These are phyloP conservation scores for Drosophila bocqueti DNA, from an alignment of 1,140 invertebrate species.

Conservation along the genomic window DNA sequence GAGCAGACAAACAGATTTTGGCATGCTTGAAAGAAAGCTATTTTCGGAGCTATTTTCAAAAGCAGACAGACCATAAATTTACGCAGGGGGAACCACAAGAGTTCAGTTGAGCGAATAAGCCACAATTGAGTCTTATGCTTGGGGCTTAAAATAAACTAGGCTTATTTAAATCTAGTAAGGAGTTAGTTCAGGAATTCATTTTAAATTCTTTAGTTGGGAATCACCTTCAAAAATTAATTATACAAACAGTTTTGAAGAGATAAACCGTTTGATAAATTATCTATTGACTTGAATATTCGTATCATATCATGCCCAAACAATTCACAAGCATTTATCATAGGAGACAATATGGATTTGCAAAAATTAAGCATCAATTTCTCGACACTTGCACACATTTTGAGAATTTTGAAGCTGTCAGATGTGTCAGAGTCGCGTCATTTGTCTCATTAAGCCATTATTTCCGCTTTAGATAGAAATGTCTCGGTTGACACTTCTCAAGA, in stretches of 20 bases:
- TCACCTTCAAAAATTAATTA: neutral
- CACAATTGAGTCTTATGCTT: conserved; percentile 2
- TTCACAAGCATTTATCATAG: conserved; percentile 4
- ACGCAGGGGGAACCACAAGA: conserved; percentile 18
- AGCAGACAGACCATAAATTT: conserved; percentile 49
- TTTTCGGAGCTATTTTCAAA: conserved; percentile 41
- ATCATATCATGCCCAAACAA: neutral
- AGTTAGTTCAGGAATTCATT: neutral
- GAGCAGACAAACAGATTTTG: conserved; percentile 51
- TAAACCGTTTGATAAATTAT: neutral
- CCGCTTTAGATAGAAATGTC: conserved; percentile 57
- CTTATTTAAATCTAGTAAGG: neutral
- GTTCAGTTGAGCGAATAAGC: conserved; percentile 19
- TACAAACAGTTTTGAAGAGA: neutral
- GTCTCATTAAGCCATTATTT: conserved; percentile 81
- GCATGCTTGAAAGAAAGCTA: conserved; percentile 48
- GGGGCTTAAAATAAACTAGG: neutral
- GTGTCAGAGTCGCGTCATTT: conserved; percentile 67
- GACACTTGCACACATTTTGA: conserved; percentile 60
- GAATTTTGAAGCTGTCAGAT: conserved; percentile 49
- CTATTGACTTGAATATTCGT: neutral
- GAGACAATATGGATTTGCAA: neutral
- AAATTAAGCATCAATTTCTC: conserved; percentile 30
- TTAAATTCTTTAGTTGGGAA: neutral
- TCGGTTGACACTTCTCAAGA: conserved; percentile 61